Conservation (phyloP, 2,113 vertebrate species). For the Antechinus flavipes region DNA sequence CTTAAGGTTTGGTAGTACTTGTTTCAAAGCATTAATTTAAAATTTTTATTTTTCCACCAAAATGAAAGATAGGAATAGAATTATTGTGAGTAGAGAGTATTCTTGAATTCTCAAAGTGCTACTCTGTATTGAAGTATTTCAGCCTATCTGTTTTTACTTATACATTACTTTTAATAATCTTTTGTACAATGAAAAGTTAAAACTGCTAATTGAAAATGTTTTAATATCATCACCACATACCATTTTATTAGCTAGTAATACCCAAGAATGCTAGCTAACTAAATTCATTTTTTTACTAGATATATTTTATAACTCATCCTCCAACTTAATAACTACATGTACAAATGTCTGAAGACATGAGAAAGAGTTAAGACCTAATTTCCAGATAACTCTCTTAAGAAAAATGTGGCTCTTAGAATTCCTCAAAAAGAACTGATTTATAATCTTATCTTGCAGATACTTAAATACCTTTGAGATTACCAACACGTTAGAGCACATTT, state of each 20-base stretch:
- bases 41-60: constrained; percentile 17
- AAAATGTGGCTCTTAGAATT: background rate
- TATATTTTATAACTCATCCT: background rate
- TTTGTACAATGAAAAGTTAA: background rate
- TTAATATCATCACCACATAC: background rate
- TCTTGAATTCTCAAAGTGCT: background rate
- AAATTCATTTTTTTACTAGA: background rate
- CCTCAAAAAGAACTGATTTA: constrained; percentile 5
- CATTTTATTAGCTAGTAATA: background rate
- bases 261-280: background rate
- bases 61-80: background rate
- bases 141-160: background rate
- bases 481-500: background rate
- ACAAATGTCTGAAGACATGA: background rate
- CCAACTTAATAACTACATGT: background rate
- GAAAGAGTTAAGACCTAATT: background rate
- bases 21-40: constrained; percentile 21
- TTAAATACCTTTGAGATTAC: background rate
- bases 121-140: background rate
- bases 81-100: background rate
- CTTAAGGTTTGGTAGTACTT: background rate
- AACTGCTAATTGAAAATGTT: background rate
- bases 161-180: background rate
- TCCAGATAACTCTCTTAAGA: background rate
- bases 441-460: background rate